Base-by-base conservation (phyloP, 1,140 invertebrate species). In the Leptonema lineaticorne region DNA sequence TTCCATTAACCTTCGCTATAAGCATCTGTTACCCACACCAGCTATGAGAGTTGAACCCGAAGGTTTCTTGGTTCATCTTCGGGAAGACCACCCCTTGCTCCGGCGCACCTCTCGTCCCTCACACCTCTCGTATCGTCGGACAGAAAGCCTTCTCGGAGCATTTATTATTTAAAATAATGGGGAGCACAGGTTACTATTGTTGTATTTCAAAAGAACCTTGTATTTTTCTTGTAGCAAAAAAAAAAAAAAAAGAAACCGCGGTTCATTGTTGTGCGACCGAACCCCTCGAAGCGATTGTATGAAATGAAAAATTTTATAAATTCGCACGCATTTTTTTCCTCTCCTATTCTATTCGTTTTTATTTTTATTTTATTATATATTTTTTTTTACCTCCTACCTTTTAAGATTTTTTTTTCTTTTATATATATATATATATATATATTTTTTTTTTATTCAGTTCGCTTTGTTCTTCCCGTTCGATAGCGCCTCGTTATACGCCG, bases 131-230 rank as follows among this genome's bases (percentile, higher is more conserved):
- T n/a, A n/a, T n/a, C n/a, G n/a, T n/a, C n/a, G n/a, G n/a, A n/a
- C n/a, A n/a, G 33, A 16, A 27, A 46, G 62, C 62, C 41, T 64
- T 24, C 28, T 50, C 33, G n/a, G 26, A 3, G 62, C 62, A 64
- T 64, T 64, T 64, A 64, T 64, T 64, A 64, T 64, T 64, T 64
- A 64, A 64, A 64, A 64, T 64, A 64, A 64, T 64, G 62, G 62
- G 45, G 29, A 20, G 62, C 62, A 24, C 62, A 53, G 62, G 62
- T 64, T 64, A 64, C 62, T 50, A 64, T 64, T 64, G 62, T 64
- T 64, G 46, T 64, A 64, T 64, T 64, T 64, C 46, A 50, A 48
- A 53, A 64, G 62, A 64, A 16, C 24, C 62, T 46, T 50, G 62
- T 64, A 64, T 64, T 64, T 64, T 50, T 64, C 60, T 50, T 46